phyloP scores from a whole-genome alignment of 2,888 invertebrate species.

The Nipponacmea schrenckii region DNA sequence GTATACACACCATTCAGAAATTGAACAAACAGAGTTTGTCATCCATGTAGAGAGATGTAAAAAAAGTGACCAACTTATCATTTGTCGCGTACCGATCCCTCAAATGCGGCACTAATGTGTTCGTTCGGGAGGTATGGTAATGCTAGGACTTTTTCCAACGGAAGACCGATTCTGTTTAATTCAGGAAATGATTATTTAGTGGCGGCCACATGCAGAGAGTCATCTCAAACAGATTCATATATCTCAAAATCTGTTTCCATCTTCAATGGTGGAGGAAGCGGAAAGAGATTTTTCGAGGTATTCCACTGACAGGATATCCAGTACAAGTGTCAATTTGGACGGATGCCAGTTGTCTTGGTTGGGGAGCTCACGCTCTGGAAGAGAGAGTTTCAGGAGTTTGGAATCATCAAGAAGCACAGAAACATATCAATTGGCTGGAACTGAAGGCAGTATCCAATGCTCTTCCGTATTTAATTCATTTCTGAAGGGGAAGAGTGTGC shows the following conservation, averaged over 20 bases:
- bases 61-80: too few species aligned
- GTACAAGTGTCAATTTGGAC: not conserved
- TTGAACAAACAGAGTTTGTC: too few species aligned
- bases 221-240: not conserved
- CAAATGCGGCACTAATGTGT: too few species aligned
- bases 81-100: too few species aligned
- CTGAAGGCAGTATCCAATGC: not conserved
- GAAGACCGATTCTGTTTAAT: not conserved
- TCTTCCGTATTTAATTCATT: not conserved
- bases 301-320: not conserved
- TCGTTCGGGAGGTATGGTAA: too few species aligned
- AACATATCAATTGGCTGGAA: constrained; percentile 1
- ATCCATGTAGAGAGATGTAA: too few species aligned
- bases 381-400: not conserved
- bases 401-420: not conserved
- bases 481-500: not conserved
- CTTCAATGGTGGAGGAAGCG: not conserved
- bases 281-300: not conserved
- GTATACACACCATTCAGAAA: too few species aligned
- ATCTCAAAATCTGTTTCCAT: not conserved
- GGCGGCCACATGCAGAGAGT: not conserved
- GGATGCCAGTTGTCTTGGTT: not conserved
- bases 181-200: not conserved
- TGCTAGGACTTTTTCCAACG: too few species aligned
- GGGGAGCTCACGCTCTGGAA: not conserved